Conservation (phyloP, 2,888 invertebrate genomes). For the Pyrgus malvae region DNA sequence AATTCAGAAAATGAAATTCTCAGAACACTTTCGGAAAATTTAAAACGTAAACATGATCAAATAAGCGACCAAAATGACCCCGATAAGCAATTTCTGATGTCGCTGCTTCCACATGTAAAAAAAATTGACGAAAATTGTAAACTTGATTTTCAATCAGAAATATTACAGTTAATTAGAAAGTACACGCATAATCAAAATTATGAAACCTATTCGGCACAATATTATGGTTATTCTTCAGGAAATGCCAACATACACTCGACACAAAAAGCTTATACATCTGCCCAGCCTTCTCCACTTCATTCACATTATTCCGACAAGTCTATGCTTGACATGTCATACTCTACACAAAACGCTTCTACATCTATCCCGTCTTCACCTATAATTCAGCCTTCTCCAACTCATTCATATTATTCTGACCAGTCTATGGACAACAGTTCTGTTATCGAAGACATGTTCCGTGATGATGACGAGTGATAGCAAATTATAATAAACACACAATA, state of each 20-base stretch:
- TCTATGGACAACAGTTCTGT: constrained; percentile 38
- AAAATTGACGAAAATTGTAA: constrained; percentile 34
- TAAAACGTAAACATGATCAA: constrained; percentile 38
- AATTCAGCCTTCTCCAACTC: constrained; percentile 37
- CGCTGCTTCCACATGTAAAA: constrained; percentile 36
- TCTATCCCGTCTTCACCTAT: constrained; percentile 33
- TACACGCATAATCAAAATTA: constrained; percentile 40
- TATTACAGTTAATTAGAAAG: constrained; percentile 40
- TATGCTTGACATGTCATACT: constrained; percentile 38
- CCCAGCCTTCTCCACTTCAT: constrained; percentile 37
- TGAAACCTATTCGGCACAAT: constrained; percentile 37
- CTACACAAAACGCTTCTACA: constrained; percentile 35
- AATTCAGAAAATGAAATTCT: constrained; percentile 40
- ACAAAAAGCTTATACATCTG: constrained; percentile 38
- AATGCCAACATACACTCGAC: constrained; percentile 35
- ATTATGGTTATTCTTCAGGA: constrained; percentile 39
- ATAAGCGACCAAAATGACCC: constrained; percentile 35
- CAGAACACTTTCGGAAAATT: constrained; percentile 37
- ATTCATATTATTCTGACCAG: constrained; percentile 17
- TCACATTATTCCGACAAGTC: constrained; percentile 34
- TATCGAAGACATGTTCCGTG: constrained; percentile 38
- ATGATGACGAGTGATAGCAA: constrained; percentile 36
- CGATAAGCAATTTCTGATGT: constrained; percentile 36
- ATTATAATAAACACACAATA: constrained; percentile 33
- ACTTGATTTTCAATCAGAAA: constrained; percentile 36